phyloP scores from a whole-genome alignment of 2,888 invertebrate genomes.

The Pristionchus entomophagus region DNA sequence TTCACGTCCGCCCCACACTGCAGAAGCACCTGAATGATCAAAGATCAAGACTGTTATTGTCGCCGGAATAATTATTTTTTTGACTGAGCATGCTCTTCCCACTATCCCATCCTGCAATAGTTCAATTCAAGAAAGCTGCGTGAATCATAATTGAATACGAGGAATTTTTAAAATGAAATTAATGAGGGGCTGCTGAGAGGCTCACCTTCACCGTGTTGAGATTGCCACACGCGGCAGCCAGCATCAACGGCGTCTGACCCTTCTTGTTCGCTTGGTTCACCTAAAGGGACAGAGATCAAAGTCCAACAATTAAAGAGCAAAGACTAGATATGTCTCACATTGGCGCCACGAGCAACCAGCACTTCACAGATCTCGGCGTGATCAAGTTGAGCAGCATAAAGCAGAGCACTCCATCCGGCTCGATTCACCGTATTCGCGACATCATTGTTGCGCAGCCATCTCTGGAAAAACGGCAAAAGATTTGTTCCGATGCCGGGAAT shows the following conservation, averaged over 20 bases:
- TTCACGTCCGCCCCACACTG: slow-evolving; percentile 77
- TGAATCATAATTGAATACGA: too few relatives aligned
- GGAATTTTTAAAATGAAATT: too few relatives aligned
- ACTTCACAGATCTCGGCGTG: slow-evolving; percentile 88
- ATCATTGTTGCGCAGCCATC: slow-evolving; percentile 32
- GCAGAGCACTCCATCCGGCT: slow-evolving; percentile 93
- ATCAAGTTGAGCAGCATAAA: slow-evolving; percentile 95
- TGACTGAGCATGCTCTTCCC: too few relatives aligned
- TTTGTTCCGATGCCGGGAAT: slow-evolving; percentile 57
- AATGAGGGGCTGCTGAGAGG: too few relatives aligned
- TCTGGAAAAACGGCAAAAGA: not conserved
- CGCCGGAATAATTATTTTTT: too few relatives aligned
- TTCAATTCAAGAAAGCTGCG: too few relatives aligned
- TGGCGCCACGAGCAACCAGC: slow-evolving; percentile 88
- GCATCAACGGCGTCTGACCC: slow-evolving; percentile 78
- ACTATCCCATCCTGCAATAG: too few relatives aligned
- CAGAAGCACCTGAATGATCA: slow-evolving; percentile 47
- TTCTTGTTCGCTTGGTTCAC: slow-evolving; percentile 61
- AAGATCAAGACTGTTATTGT: not conserved
- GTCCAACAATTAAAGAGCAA: not conserved
- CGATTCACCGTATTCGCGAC: not conserved
- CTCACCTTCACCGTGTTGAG: slow-evolving; percentile 75
- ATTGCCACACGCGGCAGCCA: slow-evolving; percentile 80
- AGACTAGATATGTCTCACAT: slow-evolving; percentile 48
- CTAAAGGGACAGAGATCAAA: slow-evolving; percentile 29